Evolutionary conservation across 2,888 invertebrate species (phyloP).

Genomic region (Sphaerophoria rueppellii): DNA sequence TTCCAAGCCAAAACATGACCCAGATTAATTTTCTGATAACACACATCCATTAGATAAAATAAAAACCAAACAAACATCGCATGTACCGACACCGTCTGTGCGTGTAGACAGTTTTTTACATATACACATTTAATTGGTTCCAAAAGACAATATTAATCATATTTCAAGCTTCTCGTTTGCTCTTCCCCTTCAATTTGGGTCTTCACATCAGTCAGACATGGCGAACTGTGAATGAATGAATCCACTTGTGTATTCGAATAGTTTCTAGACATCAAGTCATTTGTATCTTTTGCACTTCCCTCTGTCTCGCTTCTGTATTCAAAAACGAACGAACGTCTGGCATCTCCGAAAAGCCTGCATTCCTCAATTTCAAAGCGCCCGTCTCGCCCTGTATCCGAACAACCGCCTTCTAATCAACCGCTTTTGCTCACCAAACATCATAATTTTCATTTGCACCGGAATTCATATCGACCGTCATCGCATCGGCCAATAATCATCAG

Average conservation of each 20-base stretch:
- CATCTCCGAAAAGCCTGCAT: constrained; percentile 5
- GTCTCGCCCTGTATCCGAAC: too few species aligned
- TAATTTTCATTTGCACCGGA: background rate
- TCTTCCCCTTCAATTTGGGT: background rate
- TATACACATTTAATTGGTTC: constrained; percentile 19
- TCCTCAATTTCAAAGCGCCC: constrained; percentile 44
- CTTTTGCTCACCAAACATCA: constrained; percentile 42
- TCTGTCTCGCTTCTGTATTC: background rate
- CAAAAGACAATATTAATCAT: constrained; percentile 27
- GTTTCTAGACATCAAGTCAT: constrained; percentile 20
- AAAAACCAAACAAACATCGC: background rate
- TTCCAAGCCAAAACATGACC: too few species aligned
- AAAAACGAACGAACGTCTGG: background rate
- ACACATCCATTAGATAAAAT: background rate
- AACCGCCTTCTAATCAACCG: constrained; percentile 62
- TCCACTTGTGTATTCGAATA: constrained; percentile 15
- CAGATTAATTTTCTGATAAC: constrained; percentile 17
- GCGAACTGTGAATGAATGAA: constrained; percentile 8
- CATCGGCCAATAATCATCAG: too few species aligned
- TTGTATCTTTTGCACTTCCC: background rate
- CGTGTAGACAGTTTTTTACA: background rate
- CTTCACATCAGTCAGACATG: background rate
- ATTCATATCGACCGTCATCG: background rate
- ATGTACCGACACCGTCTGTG: background rate
- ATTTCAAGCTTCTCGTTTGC: constrained; percentile 6